phyloP scores from a whole-genome alignment of 2,797 vertebrate genomes.

The Chaenodraco wilsoni region DNA sequence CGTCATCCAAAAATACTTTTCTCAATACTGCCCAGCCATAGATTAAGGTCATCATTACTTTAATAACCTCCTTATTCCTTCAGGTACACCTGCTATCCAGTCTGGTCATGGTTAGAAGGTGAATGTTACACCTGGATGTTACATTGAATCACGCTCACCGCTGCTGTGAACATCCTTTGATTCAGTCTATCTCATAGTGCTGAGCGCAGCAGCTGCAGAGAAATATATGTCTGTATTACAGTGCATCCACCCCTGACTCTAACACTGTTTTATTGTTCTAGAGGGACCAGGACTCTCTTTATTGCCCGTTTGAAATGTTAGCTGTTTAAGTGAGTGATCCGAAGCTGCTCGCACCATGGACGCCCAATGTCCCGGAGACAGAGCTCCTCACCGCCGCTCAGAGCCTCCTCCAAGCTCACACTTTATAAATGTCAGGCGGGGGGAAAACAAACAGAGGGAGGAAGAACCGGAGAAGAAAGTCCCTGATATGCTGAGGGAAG shows the following conservation, averaged over 20 bases:
- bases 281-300: slow-evolving; percentile 70
- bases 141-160: slow-evolving; percentile 26
- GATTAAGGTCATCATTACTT: slow-evolving; percentile 26
- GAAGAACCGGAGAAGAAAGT: slow-evolving; percentile 23
- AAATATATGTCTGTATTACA: slow-evolving; percentile 70
- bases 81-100: not conserved
- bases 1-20: too few species aligned
- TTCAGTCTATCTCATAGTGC: slow-evolving; percentile 59
- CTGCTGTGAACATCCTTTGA: slow-evolving; percentile 55
- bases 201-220: slow-evolving; percentile 68
- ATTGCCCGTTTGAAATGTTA: slow-evolving; percentile 76
- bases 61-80: slow-evolving; percentile 12
- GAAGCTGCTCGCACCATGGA: slow-evolving; percentile 55
- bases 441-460: slow-evolving; percentile 39
- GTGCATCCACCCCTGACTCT: slow-evolving; percentile 72
- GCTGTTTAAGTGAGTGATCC: slow-evolving; percentile 74
- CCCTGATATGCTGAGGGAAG: slow-evolving; percentile 17
- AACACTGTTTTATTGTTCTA: slow-evolving; percentile 73
- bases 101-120: not conserved
- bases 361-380: slow-evolving; percentile 64
- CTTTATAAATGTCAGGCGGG: slow-evolving; percentile 63
- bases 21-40: not conserved
- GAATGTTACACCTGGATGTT: slow-evolving; percentile 37
- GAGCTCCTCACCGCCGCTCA: slow-evolving; percentile 34
- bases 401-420: slow-evolving; percentile 41